A percentile compares a stretch with the other conserved stretches of the same genome.
Conservation (phyloP, 2,797 vertebrate species). For the Takifugu ocellatus region DNA sequence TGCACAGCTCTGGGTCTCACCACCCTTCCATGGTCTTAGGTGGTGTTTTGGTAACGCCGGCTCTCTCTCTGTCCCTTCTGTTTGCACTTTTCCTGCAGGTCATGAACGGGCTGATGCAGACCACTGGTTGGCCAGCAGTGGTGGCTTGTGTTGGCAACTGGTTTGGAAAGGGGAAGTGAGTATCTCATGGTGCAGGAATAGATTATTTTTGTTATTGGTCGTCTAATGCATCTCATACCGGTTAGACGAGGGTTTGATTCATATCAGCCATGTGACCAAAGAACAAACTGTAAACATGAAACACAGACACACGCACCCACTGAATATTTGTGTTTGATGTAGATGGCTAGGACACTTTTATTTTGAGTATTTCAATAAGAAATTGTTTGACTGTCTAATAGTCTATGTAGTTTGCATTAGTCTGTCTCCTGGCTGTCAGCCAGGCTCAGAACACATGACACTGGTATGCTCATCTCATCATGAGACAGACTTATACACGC, state of each 20-base stretch:
- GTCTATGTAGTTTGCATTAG: too few species aligned
- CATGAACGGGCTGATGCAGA: slow-evolving; percentile 90
- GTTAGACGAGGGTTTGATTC: slow-evolving; percentile 1
- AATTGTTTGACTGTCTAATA: too few species aligned
- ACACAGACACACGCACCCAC: too few species aligned
- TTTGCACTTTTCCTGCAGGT: slow-evolving; percentile 69
- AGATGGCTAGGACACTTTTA: too few species aligned
- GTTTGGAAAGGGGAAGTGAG: slow-evolving; percentile 99
- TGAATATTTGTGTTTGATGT: too few species aligned
- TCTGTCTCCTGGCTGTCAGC: too few species aligned
- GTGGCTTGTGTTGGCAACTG: slow-evolving; percentile 95
- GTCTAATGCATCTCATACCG: slow-evolving; percentile 9
- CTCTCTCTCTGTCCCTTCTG: neutral
- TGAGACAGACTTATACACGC: too few species aligned
- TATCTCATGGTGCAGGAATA: slow-evolving; percentile 40
- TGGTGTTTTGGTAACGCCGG: neutral
- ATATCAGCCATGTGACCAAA: neutral
- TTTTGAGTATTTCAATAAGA: too few species aligned
- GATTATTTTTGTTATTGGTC: slow-evolving; percentile 8
- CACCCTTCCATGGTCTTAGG: neutral
- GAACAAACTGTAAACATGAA: neutral
- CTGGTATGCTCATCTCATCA: too few species aligned
- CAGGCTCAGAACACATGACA: too few species aligned
- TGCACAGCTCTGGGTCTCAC: neutral
- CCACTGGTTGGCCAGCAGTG: slow-evolving; percentile 93